Base-by-base conservation (phyloP, 2,888 invertebrate genomes). In the Dicyrtoma fusca region DNA sequence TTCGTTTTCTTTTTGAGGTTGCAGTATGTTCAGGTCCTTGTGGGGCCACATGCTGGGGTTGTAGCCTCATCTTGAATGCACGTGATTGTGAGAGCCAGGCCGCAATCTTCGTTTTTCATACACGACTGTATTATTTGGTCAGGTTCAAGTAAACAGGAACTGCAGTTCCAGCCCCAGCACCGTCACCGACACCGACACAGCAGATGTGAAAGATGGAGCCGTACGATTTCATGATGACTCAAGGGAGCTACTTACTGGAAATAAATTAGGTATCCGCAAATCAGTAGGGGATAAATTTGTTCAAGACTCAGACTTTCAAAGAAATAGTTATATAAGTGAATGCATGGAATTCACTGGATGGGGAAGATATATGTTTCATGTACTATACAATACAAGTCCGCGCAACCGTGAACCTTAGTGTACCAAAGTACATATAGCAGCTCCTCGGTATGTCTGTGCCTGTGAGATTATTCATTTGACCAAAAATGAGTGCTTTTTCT, bases 191-290 rank as follows among this genome's bases (percentile, higher is more conserved):
- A 49, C n/a, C n/a, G 49, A 17, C 23, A 53, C 14, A 53, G 17
- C 23, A 53, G 53, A 17, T 1, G 53, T 10, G 23, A 10, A 14
- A 53, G 53, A 53, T 17, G 17, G 19, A 11, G 19, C 19, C 19
- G 23, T 6, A 53, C 3, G 53, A 53, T 14, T 53, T 53, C 19
- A 19, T 23, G 17, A 53, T 10, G 53, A 26, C 57, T 25, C 23
- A 1, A 3, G 26, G 49, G 17, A 25, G 57, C 57, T 25, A 55
- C 25, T 57, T 57, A 25, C 25, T 25, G 23, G 26, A 57, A 57
- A 57, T 57, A 57, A 57, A 57, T 57, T 57, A 57, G 13, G 57
- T 57, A 57, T 57, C 4, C 25, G 57, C 14, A 14, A 25, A 57
- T 23, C 57, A 21, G 25, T 14, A 25, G 57, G 57, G 53, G 25